Evolutionary conservation across 1,140 invertebrate species (phyloP).

Genomic region (Bombus breviceps): DNA sequence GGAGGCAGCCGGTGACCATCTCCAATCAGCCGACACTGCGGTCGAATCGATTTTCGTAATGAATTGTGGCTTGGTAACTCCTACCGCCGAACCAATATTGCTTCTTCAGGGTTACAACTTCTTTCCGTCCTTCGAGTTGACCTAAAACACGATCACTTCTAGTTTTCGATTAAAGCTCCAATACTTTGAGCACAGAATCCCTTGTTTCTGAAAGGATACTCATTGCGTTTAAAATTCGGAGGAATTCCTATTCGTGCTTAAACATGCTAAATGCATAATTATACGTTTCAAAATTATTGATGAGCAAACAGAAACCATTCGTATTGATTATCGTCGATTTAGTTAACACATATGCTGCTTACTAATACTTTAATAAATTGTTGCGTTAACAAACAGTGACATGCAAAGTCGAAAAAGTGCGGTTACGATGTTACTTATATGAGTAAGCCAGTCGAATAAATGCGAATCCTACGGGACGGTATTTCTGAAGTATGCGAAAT

Average conservation of each 20-base stretch:
- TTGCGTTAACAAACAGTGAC: neutral
- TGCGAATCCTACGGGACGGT: constrained; percentile 57
- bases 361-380: neutral
- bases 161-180: constrained; percentile 66
- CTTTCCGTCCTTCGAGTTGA: constrained; percentile 56
- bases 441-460: constrained; percentile 60
- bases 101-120: constrained; percentile 77
- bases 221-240: constrained; percentile 27
- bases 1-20: constrained; percentile 68
- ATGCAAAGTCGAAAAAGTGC: constrained; percentile 31
- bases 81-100: constrained; percentile 72
- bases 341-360: neutral
- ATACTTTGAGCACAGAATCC: constrained; percentile 39
- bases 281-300: neutral
- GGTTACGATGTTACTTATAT: constrained; percentile 56
- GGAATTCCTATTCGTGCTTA: neutral
- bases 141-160: constrained; percentile 60
- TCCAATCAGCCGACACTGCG: constrained; percentile 74
- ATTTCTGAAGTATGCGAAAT: constrained; percentile 74
- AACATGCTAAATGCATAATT: neutral
- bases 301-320: neutral
- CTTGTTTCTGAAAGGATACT: constrained; percentile 41
- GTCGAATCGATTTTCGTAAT: constrained; percentile 77
- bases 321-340: neutral
- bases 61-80: constrained; percentile 74